Evolutionary conservation across 2,888 invertebrate genomes (phyloP), one percentile per base, ranked within the genome.

Genomic region (Trimorus sp.): DNA sequence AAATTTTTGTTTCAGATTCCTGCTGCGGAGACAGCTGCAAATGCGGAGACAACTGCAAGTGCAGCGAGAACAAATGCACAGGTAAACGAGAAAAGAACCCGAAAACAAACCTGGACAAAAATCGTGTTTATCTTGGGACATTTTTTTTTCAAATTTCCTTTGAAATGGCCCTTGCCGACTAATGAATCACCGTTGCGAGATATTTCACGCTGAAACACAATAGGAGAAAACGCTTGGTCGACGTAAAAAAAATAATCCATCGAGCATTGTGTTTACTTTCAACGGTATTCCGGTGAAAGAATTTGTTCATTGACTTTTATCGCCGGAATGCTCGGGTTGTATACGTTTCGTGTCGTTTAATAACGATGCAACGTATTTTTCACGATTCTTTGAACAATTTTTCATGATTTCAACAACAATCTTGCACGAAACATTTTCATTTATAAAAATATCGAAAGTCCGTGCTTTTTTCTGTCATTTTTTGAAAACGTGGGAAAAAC

Each of bases 1-100:
- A 63, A 65, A 62, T 66, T 48, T 60, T 53, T 51, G 65, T 89
- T 86, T 37, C 83, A 91, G 91, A 89, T 6, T 85, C 87, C 48
- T 90, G 91, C 80, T 80, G 81, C 87, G 84, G 73, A 14, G 78
- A 89, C 74, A 85, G 88, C 70, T 91, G 91, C 85, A 88, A 88
- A 45, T 91, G 91, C 79, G 90, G 90, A 6, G 88, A 87, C 56
- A 85, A 87, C 66, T 91, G 91, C 87, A 89, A 90, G 42, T 91
- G 91, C 85, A 66, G 87, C 68, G 86, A 87, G 11, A 85, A 85
- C 38, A 86, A 86, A 37, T 86, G 87, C 82, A 88, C 86, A 83
- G 88, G 83, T 84, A 69, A 82, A 58, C 48, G 36, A 42, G 14
- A 36, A 53, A 62, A 53, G 40, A 69, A 14, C 4, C 40, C 5